Percentiles rank a stretch among this genome's conserved stretches.
These are phyloP conservation scores for Hydriomena furcata DNA, from an alignment of 2,888 invertebrate species.

Conservation along the genomic window DNA sequence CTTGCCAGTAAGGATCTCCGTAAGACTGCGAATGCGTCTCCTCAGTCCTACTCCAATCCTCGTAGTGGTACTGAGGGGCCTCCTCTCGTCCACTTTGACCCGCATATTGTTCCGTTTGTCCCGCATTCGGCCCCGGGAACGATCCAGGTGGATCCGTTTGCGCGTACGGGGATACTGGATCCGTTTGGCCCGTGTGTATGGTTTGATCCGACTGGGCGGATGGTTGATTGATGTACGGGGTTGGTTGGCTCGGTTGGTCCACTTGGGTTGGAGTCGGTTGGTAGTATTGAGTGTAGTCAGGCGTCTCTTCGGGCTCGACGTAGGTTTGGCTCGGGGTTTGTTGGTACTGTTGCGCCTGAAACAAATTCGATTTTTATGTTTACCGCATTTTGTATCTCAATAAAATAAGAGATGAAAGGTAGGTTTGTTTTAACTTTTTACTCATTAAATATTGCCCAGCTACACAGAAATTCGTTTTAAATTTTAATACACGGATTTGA, in stretches of 20 bases:
- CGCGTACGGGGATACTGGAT: slow-evolving; percentile 22
- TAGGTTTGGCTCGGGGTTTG: slow-evolving; percentile 32
- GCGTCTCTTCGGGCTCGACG: slow-evolving; percentile 42
- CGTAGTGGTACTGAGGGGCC: slow-evolving; percentile 37
- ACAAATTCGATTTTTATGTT: neutral
- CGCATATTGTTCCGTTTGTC: slow-evolving; percentile 13
- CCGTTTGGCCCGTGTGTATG: slow-evolving; percentile 4
- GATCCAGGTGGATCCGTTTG: neutral
- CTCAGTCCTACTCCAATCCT: slow-evolving; percentile 41
- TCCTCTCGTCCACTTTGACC: slow-evolving; percentile 22
- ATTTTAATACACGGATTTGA: too few species aligned
- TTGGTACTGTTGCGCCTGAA: slow-evolving; percentile 46
- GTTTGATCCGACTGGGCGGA: slow-evolving; percentile 10
- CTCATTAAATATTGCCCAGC: too few species aligned
- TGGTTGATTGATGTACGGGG: slow-evolving; percentile 17
- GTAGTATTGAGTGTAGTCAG: slow-evolving; percentile 52
- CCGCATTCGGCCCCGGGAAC: neutral
- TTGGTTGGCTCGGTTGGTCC: neutral
- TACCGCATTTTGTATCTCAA: too few species aligned
- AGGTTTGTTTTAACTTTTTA: too few species aligned
- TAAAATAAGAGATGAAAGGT: too few species aligned
- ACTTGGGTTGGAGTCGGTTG: slow-evolving; percentile 21
- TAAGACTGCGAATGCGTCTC: slow-evolving; percentile 46
- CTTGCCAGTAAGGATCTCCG: slow-evolving; percentile 59
- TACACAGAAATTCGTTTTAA: too few species aligned